Conservation (phyloP, 2,888 invertebrate species). For the Trachelus troglodyta region DNA sequence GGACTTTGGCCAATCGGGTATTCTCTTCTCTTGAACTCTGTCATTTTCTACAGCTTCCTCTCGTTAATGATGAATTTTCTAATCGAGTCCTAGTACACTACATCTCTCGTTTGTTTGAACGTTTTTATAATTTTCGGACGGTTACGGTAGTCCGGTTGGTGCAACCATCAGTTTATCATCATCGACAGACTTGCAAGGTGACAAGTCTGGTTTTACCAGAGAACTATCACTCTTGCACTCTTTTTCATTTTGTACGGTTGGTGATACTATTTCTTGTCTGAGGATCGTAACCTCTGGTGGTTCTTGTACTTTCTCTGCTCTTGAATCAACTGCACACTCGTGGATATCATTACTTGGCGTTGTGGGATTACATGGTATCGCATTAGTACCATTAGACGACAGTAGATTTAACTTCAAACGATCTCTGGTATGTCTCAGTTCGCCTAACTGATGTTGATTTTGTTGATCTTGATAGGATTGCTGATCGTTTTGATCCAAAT, state of each 20-base stretch:
- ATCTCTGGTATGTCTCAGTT: conserved; percentile 78
- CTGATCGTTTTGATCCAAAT: conserved; percentile 39
- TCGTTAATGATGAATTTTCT: conserved; percentile 15
- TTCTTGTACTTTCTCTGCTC: conserved; percentile 23
- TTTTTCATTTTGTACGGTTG: conserved; percentile 3
- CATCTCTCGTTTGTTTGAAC: conserved; percentile 31
- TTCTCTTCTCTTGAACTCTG: conserved; percentile 20
- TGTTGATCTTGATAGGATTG: conserved; percentile 32
- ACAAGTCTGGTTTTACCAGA: not conserved
- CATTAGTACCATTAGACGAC: conserved; percentile 30
- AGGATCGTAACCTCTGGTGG: conserved; percentile 4
- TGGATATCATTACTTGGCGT: not conserved
- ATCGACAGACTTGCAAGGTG: not conserved
- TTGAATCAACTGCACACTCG: conserved; percentile 10
- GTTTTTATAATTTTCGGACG: conserved; percentile 35
- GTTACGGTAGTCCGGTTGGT: conserved; percentile 29
- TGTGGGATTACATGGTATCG: conserved; percentile 11
- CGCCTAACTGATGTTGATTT: conserved; percentile 69
- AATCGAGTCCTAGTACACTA: conserved; percentile 37
- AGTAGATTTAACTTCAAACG: conserved; percentile 78
- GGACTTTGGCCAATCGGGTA: conserved; percentile 58
- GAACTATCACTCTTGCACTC: not conserved
- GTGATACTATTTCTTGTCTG: not conserved
- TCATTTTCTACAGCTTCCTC: conserved; percentile 26
- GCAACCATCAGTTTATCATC: not conserved